Evolutionary conservation across 1,140 invertebrate genomes (phyloP), one percentile per base, ranked within the genome.

Genomic region (Bombus terrestris): DNA sequence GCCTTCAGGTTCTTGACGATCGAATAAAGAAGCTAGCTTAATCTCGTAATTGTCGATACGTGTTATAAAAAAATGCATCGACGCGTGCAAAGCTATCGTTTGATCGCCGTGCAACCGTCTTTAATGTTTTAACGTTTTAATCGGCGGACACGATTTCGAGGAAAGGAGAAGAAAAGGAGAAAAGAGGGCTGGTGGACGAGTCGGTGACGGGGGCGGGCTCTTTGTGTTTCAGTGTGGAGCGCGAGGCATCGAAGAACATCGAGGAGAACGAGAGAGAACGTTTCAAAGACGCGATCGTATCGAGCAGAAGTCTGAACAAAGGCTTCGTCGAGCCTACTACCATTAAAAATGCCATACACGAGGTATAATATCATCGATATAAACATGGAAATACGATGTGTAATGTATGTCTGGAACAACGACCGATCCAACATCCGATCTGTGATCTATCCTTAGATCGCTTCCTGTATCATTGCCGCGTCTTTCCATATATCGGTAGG

Each of bases 401-500:
- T 18, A 6, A 53, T 1, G 47, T 22, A 22, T 8, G 5, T 2
- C 0, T 53, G 15, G 47, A 22, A 53, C 1, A 8, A 22, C 18
- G 18, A 35, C 0, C 4, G 43, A 35, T 53, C 15, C 10, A 25
- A 25, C 12, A 8, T 43, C 15, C 57, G 78, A 83, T 35, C 35
- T 35, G 5, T 37, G 13, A n/a, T 68, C 18, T 43, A 25, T 74
- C 13, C 28, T 1, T 79, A 96, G 96, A 94, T 96, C 37, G 81
- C 94, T n/a, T 95, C 96, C 15, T 95, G 96, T 84, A 90, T 96
- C n/a, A 93, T 96, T 28, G 95, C 96, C 9, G 95, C 95, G 9
- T 95, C 95, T 37, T 96, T 96, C 88, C 96, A 96, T 85, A 95
- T 96, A 83, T 95, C 95, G 13, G 95, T 96, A 15, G 96, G 96